Evolutionary conservation across 2,797 vertebrate genomes (phyloP).

Genomic region (Lophius americanus): DNA sequence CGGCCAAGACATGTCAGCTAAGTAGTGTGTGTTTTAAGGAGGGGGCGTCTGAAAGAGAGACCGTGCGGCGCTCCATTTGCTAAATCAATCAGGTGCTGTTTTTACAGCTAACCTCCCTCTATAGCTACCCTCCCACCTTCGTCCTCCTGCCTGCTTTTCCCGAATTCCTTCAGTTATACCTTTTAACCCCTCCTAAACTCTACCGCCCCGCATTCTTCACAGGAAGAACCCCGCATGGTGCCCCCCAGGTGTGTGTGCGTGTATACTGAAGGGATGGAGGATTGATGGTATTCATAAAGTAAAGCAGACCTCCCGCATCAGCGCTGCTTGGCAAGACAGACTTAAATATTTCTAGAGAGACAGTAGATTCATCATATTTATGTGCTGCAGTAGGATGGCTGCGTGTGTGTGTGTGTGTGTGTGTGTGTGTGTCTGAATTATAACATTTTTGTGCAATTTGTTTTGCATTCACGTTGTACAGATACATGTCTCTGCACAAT

Average conservation of each 20-base stretch:
- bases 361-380: slow-evolving; percentile 83
- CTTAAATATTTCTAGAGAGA: slow-evolving; percentile 75
- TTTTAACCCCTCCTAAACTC: slow-evolving; percentile 40
- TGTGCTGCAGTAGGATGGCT: slow-evolving; percentile 62
- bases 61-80: slow-evolving; percentile 82
- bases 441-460: slow-evolving; percentile 67
- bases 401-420: slow-evolving; percentile 43
- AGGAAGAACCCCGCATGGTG: slow-evolving; percentile 55
- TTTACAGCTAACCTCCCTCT: slow-evolving; percentile 75
- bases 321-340: slow-evolving; percentile 69
- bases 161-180: slow-evolving; percentile 62
- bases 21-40: slow-evolving; percentile 40
- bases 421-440: slow-evolving; percentile 50
- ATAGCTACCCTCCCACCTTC: slow-evolving; percentile 64
- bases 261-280: slow-evolving; percentile 60
- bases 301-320: slow-evolving; percentile 74
- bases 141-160: slow-evolving; percentile 33
- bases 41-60: slow-evolving; percentile 35
- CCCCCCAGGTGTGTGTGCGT: slow-evolving; percentile 73
- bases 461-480: slow-evolving; percentile 51
- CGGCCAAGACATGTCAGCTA: slow-evolving; percentile 75
- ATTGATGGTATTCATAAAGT: slow-evolving; percentile 84
- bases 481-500: slow-evolving; percentile 64
- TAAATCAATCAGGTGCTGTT: slow-evolving; percentile 88
- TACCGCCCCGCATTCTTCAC: slow-evolving; percentile 61